Conservation (phyloP, 2,888 invertebrate genomes). For the Lasioglossum lativentre region DNA sequence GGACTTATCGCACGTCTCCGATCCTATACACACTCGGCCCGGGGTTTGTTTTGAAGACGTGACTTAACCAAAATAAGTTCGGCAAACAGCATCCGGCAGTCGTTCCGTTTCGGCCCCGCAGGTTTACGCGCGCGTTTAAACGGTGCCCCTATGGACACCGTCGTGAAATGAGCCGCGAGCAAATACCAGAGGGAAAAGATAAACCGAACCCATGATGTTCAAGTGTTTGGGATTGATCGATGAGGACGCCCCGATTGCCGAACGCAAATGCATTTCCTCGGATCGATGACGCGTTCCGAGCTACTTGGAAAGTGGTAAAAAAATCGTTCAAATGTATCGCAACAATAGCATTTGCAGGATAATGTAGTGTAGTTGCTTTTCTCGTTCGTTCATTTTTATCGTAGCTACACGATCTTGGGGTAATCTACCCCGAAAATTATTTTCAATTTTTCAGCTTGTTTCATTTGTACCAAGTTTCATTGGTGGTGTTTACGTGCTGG, state of each 20-base stretch:
- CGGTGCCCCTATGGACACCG: conserved; percentile 21
- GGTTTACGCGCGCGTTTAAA: conserved; percentile 27
- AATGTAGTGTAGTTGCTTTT: not conserved
- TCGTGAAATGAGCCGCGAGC: conserved; percentile 53
- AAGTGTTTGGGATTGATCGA: conserved; percentile 48
- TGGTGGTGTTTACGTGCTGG: too few relatives aligned
- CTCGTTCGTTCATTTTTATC: not conserved
- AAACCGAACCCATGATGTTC: conserved; percentile 35
- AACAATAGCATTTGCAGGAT: not conserved
- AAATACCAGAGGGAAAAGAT: conserved; percentile 49
- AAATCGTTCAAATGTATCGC: too few relatives aligned
- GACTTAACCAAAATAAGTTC: conserved; percentile 74
- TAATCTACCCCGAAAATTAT: not conserved
- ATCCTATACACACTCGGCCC: conserved; percentile 64
- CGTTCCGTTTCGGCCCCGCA: conserved; percentile 20
- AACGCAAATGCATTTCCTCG: conserved; percentile 26
- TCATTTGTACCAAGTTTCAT: not conserved
- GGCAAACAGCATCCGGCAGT: conserved; percentile 63
- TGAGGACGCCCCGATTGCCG: conserved; percentile 27
- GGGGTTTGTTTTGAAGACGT: conserved; percentile 75
- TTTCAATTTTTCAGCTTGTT: not conserved
- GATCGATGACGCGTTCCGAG: not conserved
- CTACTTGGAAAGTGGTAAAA: not conserved
- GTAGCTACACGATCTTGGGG: not conserved
- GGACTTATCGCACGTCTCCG: conserved; percentile 65